Conservation (phyloP, 2,113 vertebrate species). For the Colius striatus region DNA sequence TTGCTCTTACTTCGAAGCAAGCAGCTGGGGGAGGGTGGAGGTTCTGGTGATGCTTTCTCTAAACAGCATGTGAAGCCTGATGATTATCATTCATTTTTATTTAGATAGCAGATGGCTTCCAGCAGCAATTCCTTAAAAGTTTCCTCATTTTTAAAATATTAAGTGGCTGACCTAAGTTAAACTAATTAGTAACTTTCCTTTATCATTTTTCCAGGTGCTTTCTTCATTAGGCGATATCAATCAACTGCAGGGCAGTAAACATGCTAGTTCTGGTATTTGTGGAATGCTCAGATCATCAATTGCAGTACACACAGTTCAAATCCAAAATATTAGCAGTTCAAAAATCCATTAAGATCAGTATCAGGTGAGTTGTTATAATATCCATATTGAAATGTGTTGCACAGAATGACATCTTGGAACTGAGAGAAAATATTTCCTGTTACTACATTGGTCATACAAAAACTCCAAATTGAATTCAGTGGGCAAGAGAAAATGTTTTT, state of each 20-base stretch:
- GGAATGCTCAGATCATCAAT: slow-evolving; percentile 60
- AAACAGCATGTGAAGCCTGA: background rate
- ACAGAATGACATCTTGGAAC: slow-evolving; percentile 23
- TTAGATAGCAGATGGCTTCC: slow-evolving; percentile 63
- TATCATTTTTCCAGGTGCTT: slow-evolving; percentile 67
- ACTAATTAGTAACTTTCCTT: slow-evolving; percentile 68
- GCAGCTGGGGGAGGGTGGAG: background rate
- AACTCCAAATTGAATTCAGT: slow-evolving; percentile 2
- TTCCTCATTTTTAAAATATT: slow-evolving; percentile 62
- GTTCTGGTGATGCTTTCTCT: background rate
- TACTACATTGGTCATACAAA: background rate
- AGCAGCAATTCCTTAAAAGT: slow-evolving; percentile 60
- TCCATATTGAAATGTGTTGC: slow-evolving; percentile 7
- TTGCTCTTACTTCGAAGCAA: background rate
- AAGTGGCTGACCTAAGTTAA: slow-evolving; percentile 69
- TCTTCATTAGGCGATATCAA: slow-evolving; percentile 66
- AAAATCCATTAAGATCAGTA: slow-evolving; percentile 64
- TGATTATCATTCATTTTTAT: slow-evolving; percentile 54
- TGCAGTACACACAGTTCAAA: slow-evolving; percentile 57
- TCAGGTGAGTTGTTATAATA: slow-evolving; percentile 31
- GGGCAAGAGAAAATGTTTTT: slow-evolving; percentile 9
- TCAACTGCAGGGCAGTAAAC: slow-evolving; percentile 67
- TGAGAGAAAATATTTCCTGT: slow-evolving; percentile 46
- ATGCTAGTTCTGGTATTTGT: slow-evolving; percentile 55
- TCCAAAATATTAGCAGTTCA: slow-evolving; percentile 69